Conservation (phyloP, 2,113 vertebrate genomes). For the Piaya cayana region DNA sequence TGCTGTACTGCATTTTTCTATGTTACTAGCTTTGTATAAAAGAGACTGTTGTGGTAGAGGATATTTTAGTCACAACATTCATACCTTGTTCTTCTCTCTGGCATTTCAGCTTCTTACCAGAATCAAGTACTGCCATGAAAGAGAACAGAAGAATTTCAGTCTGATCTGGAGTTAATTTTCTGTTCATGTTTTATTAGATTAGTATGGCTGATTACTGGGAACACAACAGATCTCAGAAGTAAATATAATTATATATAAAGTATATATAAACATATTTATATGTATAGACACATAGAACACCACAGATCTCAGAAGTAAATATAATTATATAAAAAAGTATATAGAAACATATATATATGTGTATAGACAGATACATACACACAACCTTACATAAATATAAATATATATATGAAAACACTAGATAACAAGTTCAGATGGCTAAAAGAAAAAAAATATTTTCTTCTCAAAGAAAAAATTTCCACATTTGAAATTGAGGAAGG, state of each 20-base stretch:
- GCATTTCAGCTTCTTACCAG: background rate
- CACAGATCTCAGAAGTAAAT: background rate
- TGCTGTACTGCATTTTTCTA: background rate
- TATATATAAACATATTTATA: background rate
- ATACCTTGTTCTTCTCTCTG: background rate
- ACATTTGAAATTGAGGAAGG: background rate
- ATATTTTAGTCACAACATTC: background rate
- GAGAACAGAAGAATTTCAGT: background rate
- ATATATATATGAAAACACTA: background rate
- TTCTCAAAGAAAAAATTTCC: background rate
- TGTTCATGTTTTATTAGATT: background rate
- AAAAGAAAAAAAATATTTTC: background rate
- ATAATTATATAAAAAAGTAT: too few species aligned
- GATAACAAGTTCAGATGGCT: background rate
- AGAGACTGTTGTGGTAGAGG: background rate
- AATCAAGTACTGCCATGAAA: background rate
- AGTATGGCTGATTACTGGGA: background rate
- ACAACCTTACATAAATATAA: rapidly evolving
- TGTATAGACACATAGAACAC: background rate
- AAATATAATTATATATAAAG: too few species aligned
- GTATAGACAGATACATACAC: too few species aligned
- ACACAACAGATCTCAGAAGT: background rate
- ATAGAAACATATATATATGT: background rate
- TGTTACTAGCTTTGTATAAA: background rate
- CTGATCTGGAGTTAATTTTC: background rate